These are phyloP conservation scores for Sialis lutaria DNA, from an alignment of 2,888 invertebrate species.

Conservation along the genomic window DNA sequence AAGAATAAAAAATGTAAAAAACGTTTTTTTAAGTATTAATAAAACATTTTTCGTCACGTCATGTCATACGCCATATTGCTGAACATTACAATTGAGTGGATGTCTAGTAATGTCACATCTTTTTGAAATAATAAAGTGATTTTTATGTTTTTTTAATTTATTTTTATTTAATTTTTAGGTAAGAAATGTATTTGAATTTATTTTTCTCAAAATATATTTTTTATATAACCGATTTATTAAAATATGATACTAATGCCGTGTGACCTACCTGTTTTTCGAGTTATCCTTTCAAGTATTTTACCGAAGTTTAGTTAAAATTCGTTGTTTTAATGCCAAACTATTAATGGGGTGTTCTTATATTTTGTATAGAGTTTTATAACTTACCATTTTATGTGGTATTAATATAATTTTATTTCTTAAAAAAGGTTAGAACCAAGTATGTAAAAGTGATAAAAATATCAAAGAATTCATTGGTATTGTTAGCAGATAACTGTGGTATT, in stretches of 20 bases:
- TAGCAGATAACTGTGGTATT: not conserved
- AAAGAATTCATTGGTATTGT: conserved; percentile 1
- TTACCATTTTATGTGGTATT: not conserved
- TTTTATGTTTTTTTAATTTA: not conserved
- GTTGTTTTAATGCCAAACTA: no score
- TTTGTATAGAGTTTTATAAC: no score
- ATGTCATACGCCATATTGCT: conserved; percentile 2
- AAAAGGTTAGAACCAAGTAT: not conserved
- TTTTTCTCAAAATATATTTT: not conserved
- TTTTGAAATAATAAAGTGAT: conserved; percentile 3
- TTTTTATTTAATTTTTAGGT: conserved; percentile 1
- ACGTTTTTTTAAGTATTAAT: no score
- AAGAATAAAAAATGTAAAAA: no score
- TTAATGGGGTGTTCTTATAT: no score
- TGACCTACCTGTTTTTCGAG: conserved; percentile 2
- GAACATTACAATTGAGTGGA: not conserved
- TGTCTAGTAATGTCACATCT: conserved; percentile 3
- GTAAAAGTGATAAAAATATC: not conserved
- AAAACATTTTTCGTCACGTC: not conserved
- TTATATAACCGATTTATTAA: not conserved
- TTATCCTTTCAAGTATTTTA: no score
- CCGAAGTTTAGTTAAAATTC: no score
- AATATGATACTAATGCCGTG: not conserved
- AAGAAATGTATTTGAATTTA: not conserved
- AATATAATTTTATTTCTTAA: not conserved